Evolutionary conservation across 2,888 invertebrate species (phyloP), one percentile per base, ranked within the genome.

Genomic region (Torymus tubicola): DNA sequence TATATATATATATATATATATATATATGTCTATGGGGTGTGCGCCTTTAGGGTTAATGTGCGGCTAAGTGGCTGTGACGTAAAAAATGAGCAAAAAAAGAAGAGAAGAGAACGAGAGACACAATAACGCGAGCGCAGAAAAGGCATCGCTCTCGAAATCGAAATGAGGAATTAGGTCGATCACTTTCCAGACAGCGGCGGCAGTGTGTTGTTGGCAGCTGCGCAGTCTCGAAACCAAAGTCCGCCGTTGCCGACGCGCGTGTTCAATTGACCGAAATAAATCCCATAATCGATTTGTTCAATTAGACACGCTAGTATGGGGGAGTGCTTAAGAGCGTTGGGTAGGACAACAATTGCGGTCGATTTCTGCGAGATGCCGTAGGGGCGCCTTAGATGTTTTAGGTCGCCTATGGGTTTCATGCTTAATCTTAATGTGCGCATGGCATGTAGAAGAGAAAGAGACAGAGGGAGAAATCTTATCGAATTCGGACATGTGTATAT

Each of bases 201-300:
- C n/a, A n/a, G n/a, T n/a, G n/a, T 31, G 31, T 21, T 21, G 21
- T 21, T 2, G 21, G 31, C 31, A 31, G 31, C 31, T 31, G 31
- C 31, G 31, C 31, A 31, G 31, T 31, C 31, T 31, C 31, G 55
- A 70, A 65, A 65, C 53, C 53, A 50, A 77, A 77, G 52, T 14
- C 58, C 58, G 21, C 64, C 5, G 55, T 13, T 8, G 13, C 24
- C 18, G 3, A 8, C 11, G 53, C 0, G 4, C 31, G 8, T 18
- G n/a, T 16, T 42, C 64, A 58, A 74, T 70, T 68, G 70, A 31
- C 42, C 64, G 52, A 75, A 64, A 69, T 69, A 64, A 69, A 68
- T 74, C 12, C 55, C 50, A 31, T 60, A 55, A 80, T 74, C 74
- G 70, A 79, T 69, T 63, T 57, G 74, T 55, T 74, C 74, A 31